Base-by-base conservation (phyloP, 1,140 invertebrate species). In the Drosophila nigromelanica region DNA sequence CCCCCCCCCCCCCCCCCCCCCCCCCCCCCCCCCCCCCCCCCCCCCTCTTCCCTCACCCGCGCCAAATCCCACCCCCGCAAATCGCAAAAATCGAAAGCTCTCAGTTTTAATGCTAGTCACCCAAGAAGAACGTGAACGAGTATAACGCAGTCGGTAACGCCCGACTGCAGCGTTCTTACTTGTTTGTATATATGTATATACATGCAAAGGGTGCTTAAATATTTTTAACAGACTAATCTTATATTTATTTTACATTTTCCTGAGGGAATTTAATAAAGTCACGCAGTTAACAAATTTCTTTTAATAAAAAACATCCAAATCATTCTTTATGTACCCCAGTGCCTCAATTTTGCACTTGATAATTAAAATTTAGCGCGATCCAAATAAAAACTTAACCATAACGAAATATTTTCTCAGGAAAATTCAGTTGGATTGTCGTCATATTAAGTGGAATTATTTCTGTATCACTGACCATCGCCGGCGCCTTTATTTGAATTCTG, bases 381-480 rank as follows among this genome's bases (percentile, higher is more conserved):
- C n/a, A 55, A 61, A 73, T 37, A 42, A 73, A 58, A 68, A 24
- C 21, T 11, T 33, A 39, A 66, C 8, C 8, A 27, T 11, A 67
- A 58, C 69, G 39, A 40, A 59, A 58, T 45, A 6, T 40, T n/a
- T 33, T 40, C 39, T 47, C 15, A 15, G 11, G 35, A 50, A 54
- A 50, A 35, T 50, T 48, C 61, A 58, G 68, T 71, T 64, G 51
- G 61, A 64, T 42, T 42, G 1, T 39, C 42, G 18, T 48, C 5
- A 21, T 58, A 10, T 45, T 7, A n/a, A 40, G 21, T 59, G 30
- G 63, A 47, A 5, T 35, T 35, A 2, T 35, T 35, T 7, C n/a
- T 24, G n/a, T 6, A 27, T 30, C 56, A 87, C n/a, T 87, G 64
- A 12, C 75, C 78, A 68, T 90, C 90, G 5, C 90, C 90, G 10